Evolutionary conservation across 2,113 vertebrate genomes (phyloP).

Genomic region (Mobula birostris): DNA sequence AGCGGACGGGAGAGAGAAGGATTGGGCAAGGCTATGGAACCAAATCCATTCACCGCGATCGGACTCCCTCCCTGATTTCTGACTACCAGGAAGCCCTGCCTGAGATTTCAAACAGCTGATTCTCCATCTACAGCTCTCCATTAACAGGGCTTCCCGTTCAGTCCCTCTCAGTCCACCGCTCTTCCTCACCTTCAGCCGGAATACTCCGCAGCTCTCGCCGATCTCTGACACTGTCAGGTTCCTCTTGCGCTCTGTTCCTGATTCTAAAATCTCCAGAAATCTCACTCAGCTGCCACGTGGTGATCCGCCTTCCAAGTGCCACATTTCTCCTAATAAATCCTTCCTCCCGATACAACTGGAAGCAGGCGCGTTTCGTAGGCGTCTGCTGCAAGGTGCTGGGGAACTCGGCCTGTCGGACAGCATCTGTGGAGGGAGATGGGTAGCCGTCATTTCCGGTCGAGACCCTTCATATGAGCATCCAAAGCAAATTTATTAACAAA

Average conservation of each 20-base stretch:
- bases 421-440: too few species aligned
- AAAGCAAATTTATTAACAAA: too few species aligned
- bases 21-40: too few species aligned
- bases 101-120: neutral
- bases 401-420: too few species aligned
- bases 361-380: too few species aligned
- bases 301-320: neutral
- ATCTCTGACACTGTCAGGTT: too few species aligned
- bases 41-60: constrained; percentile 10
- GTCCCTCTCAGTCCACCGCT: neutral
- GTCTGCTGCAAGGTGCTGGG: too few species aligned
- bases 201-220: too few species aligned
- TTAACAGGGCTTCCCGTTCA: neutral
- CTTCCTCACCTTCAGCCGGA: neutral
- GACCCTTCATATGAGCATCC: too few species aligned
- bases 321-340: neutral
- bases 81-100: neutral
- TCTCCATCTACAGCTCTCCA: neutral
- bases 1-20: neutral
- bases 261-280: neutral
- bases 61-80: neutral
- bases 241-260: neutral
- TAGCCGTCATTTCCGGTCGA: too few species aligned
- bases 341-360: neutral
- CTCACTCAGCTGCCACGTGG: constrained; percentile 32